Conservation (phyloP, 2,797 vertebrate genomes). For the Amniataba percoides region DNA sequence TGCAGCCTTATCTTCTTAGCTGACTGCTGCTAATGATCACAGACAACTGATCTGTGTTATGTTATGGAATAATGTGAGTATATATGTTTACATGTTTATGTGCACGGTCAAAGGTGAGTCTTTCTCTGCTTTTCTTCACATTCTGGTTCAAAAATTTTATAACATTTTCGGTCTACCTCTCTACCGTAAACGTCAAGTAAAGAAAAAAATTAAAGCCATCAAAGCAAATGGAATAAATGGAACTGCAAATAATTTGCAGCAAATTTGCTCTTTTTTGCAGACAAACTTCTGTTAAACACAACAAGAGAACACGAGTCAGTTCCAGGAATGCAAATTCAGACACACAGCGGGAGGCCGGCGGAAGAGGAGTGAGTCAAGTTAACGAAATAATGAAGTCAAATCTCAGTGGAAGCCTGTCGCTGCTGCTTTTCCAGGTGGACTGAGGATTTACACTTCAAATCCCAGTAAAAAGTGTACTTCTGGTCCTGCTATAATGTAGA, state of each 20-base stretch:
- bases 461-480: background rate
- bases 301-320: background rate
- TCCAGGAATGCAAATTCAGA: background rate
- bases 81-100: too few relatives aligned
- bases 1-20: too few relatives aligned
- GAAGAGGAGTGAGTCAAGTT: background rate
- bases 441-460: background rate
- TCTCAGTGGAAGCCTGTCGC: conserved; percentile 16
- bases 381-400: background rate
- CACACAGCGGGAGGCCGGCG: background rate
- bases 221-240: background rate
- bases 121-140: too few relatives aligned
- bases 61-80: background rate
- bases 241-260: background rate
- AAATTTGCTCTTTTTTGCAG: background rate
- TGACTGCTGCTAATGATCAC: too few relatives aligned
- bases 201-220: background rate
- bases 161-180: background rate
- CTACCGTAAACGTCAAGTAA: background rate
- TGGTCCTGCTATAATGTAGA: background rate
- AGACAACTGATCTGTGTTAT: too few relatives aligned
- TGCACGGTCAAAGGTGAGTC: too few relatives aligned
- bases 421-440: conserved; percentile 11
- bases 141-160: too few relatives aligned
- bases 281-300: background rate